Evolutionary conservation across 2,113 vertebrate genomes (phyloP), one percentile per base, ranked within the genome.

Genomic region (Toxotes chatareus): DNA sequence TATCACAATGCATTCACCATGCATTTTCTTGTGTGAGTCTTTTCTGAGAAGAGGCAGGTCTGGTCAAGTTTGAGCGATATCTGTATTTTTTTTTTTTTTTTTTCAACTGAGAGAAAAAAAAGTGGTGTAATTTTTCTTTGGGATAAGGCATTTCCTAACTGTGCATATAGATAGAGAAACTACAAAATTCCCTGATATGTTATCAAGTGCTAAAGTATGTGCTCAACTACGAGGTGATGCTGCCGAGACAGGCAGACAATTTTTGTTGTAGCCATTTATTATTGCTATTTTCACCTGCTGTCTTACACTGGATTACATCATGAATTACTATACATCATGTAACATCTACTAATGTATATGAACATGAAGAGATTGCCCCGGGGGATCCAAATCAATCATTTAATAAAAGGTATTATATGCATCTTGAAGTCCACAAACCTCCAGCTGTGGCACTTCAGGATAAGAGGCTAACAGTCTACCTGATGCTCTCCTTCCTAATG

Each of bases 21-120:
- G 92, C 96, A 95, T 96, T 40, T 95, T 96, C 95, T 95, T 96
- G 95, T 94, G 96, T 92, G 96, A 44, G 69, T 90, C 75, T 62
- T 94, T 86, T 94, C 78, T 78, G 73, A 79, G 84, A 76, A 63
- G 87, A 86, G 82, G 82, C 76, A 80, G 79, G 79, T 77, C 67
- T 84, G 85, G 83, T 82, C 49, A 51, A 51, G 46, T 88, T 69
- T 75, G 59, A 66, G 74, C 74, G 67, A 82, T 75, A 57, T 89
- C 76, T 86, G 76, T 66, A 73, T 87, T 62, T 76, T 23, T 60
- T 51, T 44, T 51, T 68, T 68, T 69, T 67, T 59, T 44, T 61
- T 68, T 69, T 34, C 76, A 79, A 83, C 69, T 16, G 14, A 84
- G 67, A 86, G 61, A 86, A 77, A 74, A 79, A 74, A 77, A 83